phyloP scores from a whole-genome alignment of 2,888 invertebrate species.

The Drosophila bunnanda region DNA sequence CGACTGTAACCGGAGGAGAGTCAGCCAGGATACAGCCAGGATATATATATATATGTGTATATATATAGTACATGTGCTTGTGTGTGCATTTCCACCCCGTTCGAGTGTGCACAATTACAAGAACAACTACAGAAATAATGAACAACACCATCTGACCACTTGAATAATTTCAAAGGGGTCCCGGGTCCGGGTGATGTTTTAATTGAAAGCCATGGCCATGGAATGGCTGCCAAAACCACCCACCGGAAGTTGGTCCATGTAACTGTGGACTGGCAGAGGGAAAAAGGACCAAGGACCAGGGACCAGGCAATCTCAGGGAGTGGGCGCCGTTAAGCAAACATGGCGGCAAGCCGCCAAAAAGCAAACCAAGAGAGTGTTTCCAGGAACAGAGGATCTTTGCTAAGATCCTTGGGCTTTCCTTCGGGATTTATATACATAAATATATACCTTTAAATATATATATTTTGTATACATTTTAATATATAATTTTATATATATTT shows the following conservation, averaged over 20 bases:
- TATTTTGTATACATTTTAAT: slow-evolving; percentile 32
- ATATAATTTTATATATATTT: slow-evolving; percentile 41
- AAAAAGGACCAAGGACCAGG: slow-evolving; percentile 2
- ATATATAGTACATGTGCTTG: slow-evolving; percentile 8
- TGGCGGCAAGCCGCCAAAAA: slow-evolving; percentile 51
- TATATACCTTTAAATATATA: slow-evolving; percentile 14
- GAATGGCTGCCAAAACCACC: slow-evolving; percentile 57
- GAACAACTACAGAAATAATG: slow-evolving; percentile 70
- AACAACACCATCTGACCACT: slow-evolving; percentile 80
- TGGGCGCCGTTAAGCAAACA: slow-evolving; percentile 55
- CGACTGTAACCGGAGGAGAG: slow-evolving; percentile 41
- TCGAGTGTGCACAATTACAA: slow-evolving; percentile 56
- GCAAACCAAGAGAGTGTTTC: not conserved
- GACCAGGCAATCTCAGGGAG: not conserved
- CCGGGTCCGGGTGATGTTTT: slow-evolving; percentile 67
- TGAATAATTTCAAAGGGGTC: slow-evolving; percentile 69
- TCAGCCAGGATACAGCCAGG: slow-evolving; percentile 20
- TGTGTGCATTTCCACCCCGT: slow-evolving; percentile 65
- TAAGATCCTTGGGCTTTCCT: not conserved
- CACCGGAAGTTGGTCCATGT: slow-evolving; percentile 12
- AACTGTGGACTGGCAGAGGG: slow-evolving; percentile 6
- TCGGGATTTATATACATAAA: not conserved
- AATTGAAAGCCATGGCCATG: slow-evolving; percentile 71
- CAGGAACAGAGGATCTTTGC: not conserved
- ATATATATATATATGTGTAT: not conserved